Conservation (phyloP, 2,797 vertebrate species). For the Pseudochromis fuscus region DNA sequence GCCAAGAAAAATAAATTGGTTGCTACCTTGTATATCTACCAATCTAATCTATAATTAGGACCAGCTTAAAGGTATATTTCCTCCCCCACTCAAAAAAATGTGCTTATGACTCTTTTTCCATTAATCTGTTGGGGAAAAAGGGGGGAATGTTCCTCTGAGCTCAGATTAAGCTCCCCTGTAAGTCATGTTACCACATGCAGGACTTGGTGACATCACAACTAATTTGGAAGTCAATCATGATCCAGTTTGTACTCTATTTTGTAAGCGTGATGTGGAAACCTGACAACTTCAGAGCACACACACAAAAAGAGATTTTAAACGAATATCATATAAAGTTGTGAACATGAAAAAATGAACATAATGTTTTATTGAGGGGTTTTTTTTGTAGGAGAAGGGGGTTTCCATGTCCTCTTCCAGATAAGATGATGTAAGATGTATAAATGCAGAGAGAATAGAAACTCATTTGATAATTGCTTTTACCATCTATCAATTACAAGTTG, state of each 20-base stretch:
- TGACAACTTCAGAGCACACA: not conserved
- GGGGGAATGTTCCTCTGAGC: not conserved
- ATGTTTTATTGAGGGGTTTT: no score
- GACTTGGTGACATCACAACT: not conserved
- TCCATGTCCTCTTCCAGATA: not conserved
- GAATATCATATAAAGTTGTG: no score
- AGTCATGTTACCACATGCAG: not conserved
- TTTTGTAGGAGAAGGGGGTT: no score
- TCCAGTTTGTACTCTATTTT: not conserved
- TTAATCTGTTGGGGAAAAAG: not conserved
- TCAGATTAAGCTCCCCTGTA: not conserved
- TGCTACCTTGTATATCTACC: not conserved
- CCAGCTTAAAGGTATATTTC: not conserved
- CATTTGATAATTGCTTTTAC: constrained; percentile 30
- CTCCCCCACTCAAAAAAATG: not conserved
- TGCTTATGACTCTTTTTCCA: not conserved
- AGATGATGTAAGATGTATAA: not conserved
- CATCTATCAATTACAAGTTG: constrained; percentile 18
- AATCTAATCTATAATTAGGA: not conserved
- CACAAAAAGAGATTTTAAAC: no score
- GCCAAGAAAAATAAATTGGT: not conserved
- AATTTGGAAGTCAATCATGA: not conserved
- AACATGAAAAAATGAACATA: no score
- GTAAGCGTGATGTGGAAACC: not conserved
- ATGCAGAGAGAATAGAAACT: constrained; percentile 1